A percentile compares a stretch with the other conserved stretches of the same genome.
Conservation (phyloP, 1,140 invertebrate species). For the Ericerus pela region DNA sequence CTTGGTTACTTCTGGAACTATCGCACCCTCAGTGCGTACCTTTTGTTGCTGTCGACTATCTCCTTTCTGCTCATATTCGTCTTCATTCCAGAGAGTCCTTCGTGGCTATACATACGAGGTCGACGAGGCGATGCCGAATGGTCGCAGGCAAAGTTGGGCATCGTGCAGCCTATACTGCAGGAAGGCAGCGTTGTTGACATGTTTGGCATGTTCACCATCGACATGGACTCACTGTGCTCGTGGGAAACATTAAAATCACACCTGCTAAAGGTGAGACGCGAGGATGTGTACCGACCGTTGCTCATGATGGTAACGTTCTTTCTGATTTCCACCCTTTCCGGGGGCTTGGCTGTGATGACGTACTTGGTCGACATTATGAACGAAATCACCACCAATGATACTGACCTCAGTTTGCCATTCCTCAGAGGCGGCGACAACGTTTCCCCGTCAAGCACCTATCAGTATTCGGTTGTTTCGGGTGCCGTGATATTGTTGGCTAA, state of each 20-base stretch:
- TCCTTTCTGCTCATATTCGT: slow-evolving; percentile 37
- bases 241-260: too few species aligned
- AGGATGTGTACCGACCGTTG: slow-evolving; percentile 39
- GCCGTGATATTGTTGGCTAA: slow-evolving; percentile 37
- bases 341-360: slow-evolving; percentile 51
- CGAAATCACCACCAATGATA: not conserved
- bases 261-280: too few species aligned
- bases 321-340: slow-evolving; percentile 61
- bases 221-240: too few species aligned
- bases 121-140: slow-evolving; percentile 37
- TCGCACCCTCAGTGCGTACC: slow-evolving; percentile 43
- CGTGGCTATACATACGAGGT: slow-evolving; percentile 44
- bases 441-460: slow-evolving; percentile 35
- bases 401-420: slow-evolving; percentile 27
- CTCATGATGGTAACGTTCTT: slow-evolving; percentile 48
- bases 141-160: slow-evolving; percentile 37
- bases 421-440: slow-evolving; percentile 38
- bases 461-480: slow-evolving; percentile 37
- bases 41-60: slow-evolving; percentile 38
- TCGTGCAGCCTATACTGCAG: slow-evolving; percentile 31
- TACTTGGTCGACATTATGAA: slow-evolving; percentile 45
- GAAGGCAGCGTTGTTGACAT: slow-evolving; percentile 7
- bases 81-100: slow-evolving; percentile 51
- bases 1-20: slow-evolving; percentile 43
- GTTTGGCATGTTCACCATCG: too few species aligned